Percentiles rank a stretch among this genome's conserved stretches.
Conservation (phyloP, 2,113 vertebrate species). For the Paramormyrops kingsleyae region DNA sequence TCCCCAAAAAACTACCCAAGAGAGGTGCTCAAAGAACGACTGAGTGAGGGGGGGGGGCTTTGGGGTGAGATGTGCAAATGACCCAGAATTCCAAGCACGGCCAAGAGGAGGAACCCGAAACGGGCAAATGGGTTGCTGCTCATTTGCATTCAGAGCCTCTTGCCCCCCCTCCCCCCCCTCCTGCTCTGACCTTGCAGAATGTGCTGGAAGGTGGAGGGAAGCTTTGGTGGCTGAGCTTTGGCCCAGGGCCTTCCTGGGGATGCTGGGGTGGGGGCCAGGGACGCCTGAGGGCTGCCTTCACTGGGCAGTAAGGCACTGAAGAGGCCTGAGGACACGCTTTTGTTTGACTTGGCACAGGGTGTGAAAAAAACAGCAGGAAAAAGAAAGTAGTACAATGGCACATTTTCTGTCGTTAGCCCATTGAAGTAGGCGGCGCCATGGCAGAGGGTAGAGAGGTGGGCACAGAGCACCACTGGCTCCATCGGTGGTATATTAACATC, state of each 20-base stretch:
- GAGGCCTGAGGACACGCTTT: slow-evolving; percentile 10
- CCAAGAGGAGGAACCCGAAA: slow-evolving; percentile 33
- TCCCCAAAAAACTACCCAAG: neutral
- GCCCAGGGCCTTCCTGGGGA: neutral
- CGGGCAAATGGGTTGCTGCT: slow-evolving; percentile 19
- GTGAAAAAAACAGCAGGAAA: neutral
- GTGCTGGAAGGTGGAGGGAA: neutral
- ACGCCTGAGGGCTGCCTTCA: slow-evolving; percentile 13
- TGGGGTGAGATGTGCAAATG: slow-evolving; percentile 28
- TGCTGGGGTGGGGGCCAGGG: neutral
- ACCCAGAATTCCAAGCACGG: slow-evolving; percentile 22
- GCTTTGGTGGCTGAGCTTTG: neutral
- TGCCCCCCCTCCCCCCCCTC: neutral
- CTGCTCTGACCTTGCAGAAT: neutral
- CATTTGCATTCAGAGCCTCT: slow-evolving; percentile 10
- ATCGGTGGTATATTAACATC: neutral
- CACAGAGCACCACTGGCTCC: neutral
- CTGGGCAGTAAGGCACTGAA: neutral
- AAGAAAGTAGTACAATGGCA: slow-evolving; percentile 6
- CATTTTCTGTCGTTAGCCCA: neutral
- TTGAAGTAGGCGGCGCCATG: neutral
- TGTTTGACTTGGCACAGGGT: slow-evolving; percentile 20
- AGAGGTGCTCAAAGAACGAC: neutral
- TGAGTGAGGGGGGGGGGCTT: neutral
- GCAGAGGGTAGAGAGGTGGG: neutral